Conservation (phyloP, 2,888 invertebrate species). For the Cinara cedri region DNA sequence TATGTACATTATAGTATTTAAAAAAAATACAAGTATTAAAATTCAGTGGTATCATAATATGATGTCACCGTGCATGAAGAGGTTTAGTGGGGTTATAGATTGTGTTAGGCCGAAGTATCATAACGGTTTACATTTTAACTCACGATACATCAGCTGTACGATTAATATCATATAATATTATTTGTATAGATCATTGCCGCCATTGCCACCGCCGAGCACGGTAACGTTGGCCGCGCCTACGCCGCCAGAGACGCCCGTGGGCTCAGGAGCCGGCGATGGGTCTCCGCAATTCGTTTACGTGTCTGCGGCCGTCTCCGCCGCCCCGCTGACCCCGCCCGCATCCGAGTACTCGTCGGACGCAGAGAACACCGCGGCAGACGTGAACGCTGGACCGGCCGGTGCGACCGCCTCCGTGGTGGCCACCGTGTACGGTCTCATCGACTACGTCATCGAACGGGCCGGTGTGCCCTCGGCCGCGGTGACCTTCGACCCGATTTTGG, state of each 20-base stretch:
- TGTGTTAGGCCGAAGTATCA: too few relatives aligned
- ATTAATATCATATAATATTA: too few relatives aligned
- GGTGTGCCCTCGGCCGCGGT: conserved; percentile 11
- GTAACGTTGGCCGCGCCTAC: conserved; percentile 59
- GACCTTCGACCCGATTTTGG: conserved; percentile 59
- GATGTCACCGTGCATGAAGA: too few relatives aligned
- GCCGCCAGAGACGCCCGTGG: conserved; percentile 18
- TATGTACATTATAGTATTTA: too few relatives aligned
- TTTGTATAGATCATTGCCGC: conserved; percentile 68
- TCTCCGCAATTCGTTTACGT: conserved; percentile 39
- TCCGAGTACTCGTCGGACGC: conserved; percentile 77
- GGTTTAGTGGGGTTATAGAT: too few relatives aligned
- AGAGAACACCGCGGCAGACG: conserved; percentile 68
- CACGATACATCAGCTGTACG: too few relatives aligned
- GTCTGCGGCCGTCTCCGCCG: conserved; percentile 5
- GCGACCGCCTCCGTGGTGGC: conserved; percentile 53
- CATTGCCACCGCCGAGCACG: conserved; percentile 64
- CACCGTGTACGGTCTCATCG: not conserved
- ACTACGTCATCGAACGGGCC: conserved; percentile 31
- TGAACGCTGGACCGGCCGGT: conserved; percentile 58
- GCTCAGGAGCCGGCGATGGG: not conserved
- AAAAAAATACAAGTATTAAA: too few relatives aligned
- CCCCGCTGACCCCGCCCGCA: conserved; percentile 69
- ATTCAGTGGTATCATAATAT: too few relatives aligned
- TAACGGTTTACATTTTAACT: too few relatives aligned